Conservation (phyloP, 2,113 vertebrate species). For the human (Homo sapiens) region DNA sequence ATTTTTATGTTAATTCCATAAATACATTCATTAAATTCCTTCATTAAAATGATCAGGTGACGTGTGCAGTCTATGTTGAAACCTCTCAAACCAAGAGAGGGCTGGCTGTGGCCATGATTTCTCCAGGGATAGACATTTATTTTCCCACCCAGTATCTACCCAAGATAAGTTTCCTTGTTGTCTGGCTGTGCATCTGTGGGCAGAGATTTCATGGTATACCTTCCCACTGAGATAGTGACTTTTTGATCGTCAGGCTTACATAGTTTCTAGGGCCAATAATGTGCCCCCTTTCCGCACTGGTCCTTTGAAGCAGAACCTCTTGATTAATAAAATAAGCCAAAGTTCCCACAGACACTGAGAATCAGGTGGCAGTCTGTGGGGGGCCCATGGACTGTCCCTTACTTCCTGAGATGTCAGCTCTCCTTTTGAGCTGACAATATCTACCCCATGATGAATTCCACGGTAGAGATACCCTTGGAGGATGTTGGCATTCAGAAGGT, state of each 20-base stretch:
- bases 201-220: not conserved
- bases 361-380: not conserved
- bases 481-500: accelerated
- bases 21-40: no score
- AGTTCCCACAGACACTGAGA: no score
- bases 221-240: not conserved
- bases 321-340: not conserved
- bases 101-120: not conserved
- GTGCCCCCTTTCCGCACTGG: not conserved
- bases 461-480: accelerated
- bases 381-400: not conserved
- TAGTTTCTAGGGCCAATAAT: not conserved
- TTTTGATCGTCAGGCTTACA: not conserved
- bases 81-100: not conserved
- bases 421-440: not conserved
- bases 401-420: not conserved
- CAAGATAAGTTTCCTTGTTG: not conserved
- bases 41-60: not conserved
- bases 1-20: not conserved
- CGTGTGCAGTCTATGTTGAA: not conserved
- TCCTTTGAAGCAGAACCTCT: not conserved
- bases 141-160: not conserved
- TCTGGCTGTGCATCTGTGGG: not conserved
- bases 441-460: no score
- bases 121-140: not conserved